Evolutionary conservation across 2,113 vertebrate species (phyloP), one percentile per base, ranked within the genome.

Genomic region (Dicaeum eximium): DNA sequence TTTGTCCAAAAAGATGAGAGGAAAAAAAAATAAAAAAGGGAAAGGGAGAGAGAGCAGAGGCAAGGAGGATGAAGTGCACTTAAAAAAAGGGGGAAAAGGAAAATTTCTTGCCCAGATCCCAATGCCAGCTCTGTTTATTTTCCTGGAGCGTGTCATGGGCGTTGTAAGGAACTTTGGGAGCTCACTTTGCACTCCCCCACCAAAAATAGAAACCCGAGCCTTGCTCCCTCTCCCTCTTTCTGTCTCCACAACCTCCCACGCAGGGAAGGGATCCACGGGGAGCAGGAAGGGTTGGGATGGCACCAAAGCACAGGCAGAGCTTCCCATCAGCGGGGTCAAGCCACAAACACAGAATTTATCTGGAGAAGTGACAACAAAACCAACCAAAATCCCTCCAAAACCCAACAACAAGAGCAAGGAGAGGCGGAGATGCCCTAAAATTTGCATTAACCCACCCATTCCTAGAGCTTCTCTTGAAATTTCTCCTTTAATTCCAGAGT

Each of bases 1-100:
- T 97, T 97, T 96, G 90, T 97, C 88, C 92, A 11, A 28, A 16
- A 47, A 80, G 88, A 92, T 91, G 67, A 96, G 89, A 97, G 60
- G 24, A 1, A 5, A 4, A 28, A 19, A 57, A 72, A 47, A 18
- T 56, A 33, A 38, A 38, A 38, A 38, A 4, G 42, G 42, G 38
- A 38, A 60, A 50, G 62, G 45, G 78, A 48, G 84, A 92, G 79
- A 80, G 53, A 82, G 83, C 5, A 8, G 84, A 87, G 67, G 83
- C 10, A 35, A 74, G 70, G 72, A 71, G 58, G 58, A 86, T 7
- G 22, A 90, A 92, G 54, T 30, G 60, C 54, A 40, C 81, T 93
- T 80, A 23, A 74, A 92, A 83, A 90, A 75, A 23, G 1, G 23
- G 3, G 27, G 4, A 0, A 3, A 5, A 10, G 6, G 9, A 42